Base-by-base conservation (phyloP, 2,888 invertebrate species). In the Willowsia nigromaculata region DNA sequence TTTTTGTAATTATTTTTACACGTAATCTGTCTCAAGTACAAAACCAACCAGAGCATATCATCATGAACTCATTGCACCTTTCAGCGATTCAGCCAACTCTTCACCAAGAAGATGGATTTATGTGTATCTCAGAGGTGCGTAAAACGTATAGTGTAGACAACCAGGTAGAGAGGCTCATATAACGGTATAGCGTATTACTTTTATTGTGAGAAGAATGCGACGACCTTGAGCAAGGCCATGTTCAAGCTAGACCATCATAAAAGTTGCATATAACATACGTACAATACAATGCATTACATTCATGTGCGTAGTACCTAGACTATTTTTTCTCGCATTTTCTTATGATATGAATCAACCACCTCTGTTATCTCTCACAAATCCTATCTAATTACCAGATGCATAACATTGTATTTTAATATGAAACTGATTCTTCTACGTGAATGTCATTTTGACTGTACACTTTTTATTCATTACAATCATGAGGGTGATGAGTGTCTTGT, bases 161-260 rank as follows among this genome's bases (percentile, higher is more conserved):
- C 5, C 18, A 50, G 18, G 50, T 13, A 59, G 5, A 27, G 9
- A 50, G n/a, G 15, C 50, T 11, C 27, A 59, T 25, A 33, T 83
- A 83, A 83, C 30, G 68, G 83, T 56, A 80, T 59, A 13, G 13
- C 18, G 43, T 27, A 74, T 47, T 27, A 47, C 9, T 22, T 25
- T n/a, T 47, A 47, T 50, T 74, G 56, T 56, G 68, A 83, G 33
- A 30, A 83, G 83, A 83, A 47, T 74, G 74, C 6, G 53, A 37
- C 37, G 85, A 85, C 85, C 85, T 85, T 85, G 85, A 62, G 85
- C 76, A 85, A 85, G 85, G 85, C 76, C 85, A 47, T 30, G 74
- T 3, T 74, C 15, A 74, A 74, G 30, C 43, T 15, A 47, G 18
- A 11, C 18, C 9, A 74, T 50, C 22, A 74, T 68, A 47, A 47